Percentiles rank a stretch among this genome's conserved stretches.
These are phyloP conservation scores for Athetis lepigone DNA, from an alignment of 2,888 invertebrate species.

Conservation along the genomic window DNA sequence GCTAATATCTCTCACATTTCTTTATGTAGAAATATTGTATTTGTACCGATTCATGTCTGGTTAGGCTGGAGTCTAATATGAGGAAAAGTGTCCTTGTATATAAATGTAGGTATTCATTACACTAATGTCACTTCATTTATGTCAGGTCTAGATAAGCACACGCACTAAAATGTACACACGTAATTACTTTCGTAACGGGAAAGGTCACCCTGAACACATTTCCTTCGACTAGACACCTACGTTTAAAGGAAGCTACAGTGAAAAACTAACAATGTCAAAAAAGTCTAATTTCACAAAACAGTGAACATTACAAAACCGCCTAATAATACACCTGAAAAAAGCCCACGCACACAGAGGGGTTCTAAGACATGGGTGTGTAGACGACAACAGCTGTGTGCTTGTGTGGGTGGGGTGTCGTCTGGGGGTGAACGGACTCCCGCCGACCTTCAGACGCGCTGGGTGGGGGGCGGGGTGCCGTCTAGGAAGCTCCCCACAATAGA, in stretches of 20 bases:
- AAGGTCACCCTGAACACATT: conserved; percentile 1
- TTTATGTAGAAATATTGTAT: conserved; percentile 22
- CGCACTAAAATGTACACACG: background rate
- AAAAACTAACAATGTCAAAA: conserved; percentile 20
- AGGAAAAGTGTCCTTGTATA: background rate
- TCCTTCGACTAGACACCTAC: conserved; percentile 15
- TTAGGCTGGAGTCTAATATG: background rate
- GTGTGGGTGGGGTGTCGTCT: conserved; percentile 58
- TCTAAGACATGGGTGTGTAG: conserved; percentile 35
- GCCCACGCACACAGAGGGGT: conserved; percentile 32
- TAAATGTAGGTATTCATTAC: background rate
- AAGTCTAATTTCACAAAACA: conserved; percentile 44
- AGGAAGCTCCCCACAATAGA: conserved; percentile 77
- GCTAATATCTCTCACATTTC: conserved; percentile 18
- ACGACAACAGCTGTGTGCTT: conserved; percentile 21
- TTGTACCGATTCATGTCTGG: conserved; percentile 21
- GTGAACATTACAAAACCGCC: conserved; percentile 47
- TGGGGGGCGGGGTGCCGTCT: conserved; percentile 75
- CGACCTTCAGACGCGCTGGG: conserved; percentile 87
- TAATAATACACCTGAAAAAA: conserved; percentile 58
- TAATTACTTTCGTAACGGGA: background rate
- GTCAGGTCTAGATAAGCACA: background rate
- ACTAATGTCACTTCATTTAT: background rate
- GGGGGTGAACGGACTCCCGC: conserved; percentile 83
- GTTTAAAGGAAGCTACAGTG: background rate